Evolutionary conservation across 2,888 invertebrate genomes (phyloP).

Genomic region (Mantis religiosa): DNA sequence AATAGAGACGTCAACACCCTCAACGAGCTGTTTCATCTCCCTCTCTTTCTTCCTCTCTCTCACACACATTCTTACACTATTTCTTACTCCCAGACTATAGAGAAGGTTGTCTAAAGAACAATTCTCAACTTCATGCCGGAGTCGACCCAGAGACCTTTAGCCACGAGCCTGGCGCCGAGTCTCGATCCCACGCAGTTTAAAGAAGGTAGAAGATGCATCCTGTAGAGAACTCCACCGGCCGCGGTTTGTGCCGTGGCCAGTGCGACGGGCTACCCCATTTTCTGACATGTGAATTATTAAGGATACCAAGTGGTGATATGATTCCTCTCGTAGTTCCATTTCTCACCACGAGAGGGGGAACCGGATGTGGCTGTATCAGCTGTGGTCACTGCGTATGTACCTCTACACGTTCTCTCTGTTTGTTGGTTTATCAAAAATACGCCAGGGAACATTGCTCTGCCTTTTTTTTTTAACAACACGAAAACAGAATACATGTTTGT

Average conservation of each 20-base stretch:
- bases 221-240: background rate
- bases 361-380: slow-evolving; percentile 14
- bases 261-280: slow-evolving; percentile 11
- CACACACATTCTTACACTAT: no score
- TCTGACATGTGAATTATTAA: slow-evolving; percentile 27
- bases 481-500: slow-evolving; percentile 16
- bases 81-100: no score
- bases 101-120: no score
- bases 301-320: slow-evolving; percentile 23
- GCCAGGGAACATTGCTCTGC: background rate
- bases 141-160: no score
- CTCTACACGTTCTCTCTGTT: background rate
- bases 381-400: background rate
- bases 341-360: background rate
- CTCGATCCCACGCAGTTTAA: background rate
- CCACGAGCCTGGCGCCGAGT: no score
- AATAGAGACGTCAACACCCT: no score
- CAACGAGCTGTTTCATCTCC: no score
- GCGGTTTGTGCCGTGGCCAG: background rate
- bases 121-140: no score
- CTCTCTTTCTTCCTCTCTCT: no score
- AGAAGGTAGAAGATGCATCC: background rate
- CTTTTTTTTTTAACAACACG: background rate
- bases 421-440: slow-evolving; percentile 15
- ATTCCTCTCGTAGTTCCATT: slow-evolving; percentile 21